Evolutionary conservation across 2,888 invertebrate genomes (phyloP), one percentile per base, ranked within the genome.

Genomic region (Acronicta psi): DNA sequence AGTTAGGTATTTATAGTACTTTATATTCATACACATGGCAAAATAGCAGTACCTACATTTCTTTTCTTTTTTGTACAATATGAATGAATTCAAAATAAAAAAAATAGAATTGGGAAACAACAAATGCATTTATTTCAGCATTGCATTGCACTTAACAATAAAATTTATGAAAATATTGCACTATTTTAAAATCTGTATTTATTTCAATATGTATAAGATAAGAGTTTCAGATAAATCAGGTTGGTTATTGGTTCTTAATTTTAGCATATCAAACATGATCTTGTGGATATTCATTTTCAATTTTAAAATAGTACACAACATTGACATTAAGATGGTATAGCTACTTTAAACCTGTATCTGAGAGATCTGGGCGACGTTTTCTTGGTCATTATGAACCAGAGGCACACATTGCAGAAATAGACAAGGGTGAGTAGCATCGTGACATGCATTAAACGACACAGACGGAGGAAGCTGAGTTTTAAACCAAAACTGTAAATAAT

Each of bases 361-460:
- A 87, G 59, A 38, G 79, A 80, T 75, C 82, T 88, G 80, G 90
- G 85, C 78, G 85, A 83, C 16, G 80, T 69, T 80, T 85, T 92
- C 77, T 87, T 92, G 53, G 83, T 85, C 86, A 91, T 91, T 73
- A 92, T 77, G 74, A 90, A 93, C 93, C 93, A 93, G 51, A 93
- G 78, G 69, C 89, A 88, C 36, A 92, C 81, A 66, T 93, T 93
- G 82, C 90, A 92, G 83, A 92, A 93, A 80, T 92, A 93, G 38
- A 92, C 85, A 47, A 93, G 82, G 6, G 87, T 84, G 50, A 93
- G 80, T 54, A 93, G 82, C 89, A 93, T 93, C n/a, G 88, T 87
- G n/a, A 92, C 82, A 77, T 93, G 92, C 85, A 88, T 88, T 69
- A 93, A 69, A 46, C 88, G 87, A 73, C 89, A 89, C 52, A 93